phyloP scores from a whole-genome alignment of 2,113 vertebrate species.

The Platycercus adscitus region DNA sequence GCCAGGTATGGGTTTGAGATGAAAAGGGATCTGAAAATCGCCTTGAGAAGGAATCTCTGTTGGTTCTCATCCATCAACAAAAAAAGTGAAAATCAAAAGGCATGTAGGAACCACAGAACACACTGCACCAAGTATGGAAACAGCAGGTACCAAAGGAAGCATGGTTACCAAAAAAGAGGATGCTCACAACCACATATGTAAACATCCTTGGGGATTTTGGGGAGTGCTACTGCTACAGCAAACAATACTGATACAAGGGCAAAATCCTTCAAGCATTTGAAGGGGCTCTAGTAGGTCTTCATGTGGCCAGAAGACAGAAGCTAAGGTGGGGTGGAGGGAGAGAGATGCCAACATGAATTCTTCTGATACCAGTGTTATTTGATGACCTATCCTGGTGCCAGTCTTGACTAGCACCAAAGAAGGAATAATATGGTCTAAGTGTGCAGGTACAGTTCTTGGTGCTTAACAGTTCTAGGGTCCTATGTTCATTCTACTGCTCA shows the following conservation, averaged over 20 bases:
- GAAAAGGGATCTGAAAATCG: neutral
- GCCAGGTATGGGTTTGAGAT: neutral
- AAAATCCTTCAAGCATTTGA: neutral
- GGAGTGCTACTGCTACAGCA: neutral
- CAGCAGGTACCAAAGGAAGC: neutral
- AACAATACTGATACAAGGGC: neutral
- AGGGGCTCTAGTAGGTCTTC: neutral
- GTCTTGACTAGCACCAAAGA: neutral
- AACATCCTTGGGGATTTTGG: neutral
- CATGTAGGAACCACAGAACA: neutral
- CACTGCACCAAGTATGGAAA: neutral
- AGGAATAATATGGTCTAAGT: neutral
- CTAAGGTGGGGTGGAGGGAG: neutral
- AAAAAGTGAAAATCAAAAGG: neutral
- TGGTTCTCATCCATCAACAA: neutral
- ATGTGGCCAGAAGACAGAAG: neutral
- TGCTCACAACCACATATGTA: neutral
- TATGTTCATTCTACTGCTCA: neutral
- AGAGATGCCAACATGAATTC: neutral
- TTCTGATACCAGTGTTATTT: neutral
- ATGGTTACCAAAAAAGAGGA: neutral
- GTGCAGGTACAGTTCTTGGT: neutral
- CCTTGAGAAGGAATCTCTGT: neutral
- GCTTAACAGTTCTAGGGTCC: neutral
- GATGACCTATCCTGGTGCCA: neutral